Evolutionary conservation across 2,113 vertebrate species (phyloP).

Genomic region (Elachura formosa): DNA sequence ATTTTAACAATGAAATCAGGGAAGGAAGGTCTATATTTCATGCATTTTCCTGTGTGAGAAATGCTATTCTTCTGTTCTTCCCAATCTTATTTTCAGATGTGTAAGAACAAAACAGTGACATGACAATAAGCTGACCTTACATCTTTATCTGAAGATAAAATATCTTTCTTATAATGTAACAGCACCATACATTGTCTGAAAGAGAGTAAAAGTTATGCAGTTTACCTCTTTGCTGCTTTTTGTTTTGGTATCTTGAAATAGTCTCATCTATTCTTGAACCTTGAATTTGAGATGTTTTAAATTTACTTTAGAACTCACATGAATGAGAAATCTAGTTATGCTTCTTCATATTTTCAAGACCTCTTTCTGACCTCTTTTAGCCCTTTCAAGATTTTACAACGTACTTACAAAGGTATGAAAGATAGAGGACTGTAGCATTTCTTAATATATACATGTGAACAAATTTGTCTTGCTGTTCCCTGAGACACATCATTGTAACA

Average conservation of each 20-base stretch:
- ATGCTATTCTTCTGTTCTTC: neutral
- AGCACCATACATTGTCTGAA: neutral
- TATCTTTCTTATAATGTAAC: neutral
- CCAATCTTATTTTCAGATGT: neutral
- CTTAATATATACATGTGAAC: rapidly evolving
- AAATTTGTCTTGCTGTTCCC: neutral
- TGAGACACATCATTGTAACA: neutral
- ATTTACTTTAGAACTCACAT: neutral
- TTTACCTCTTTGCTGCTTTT: neutral
- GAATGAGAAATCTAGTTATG: neutral
- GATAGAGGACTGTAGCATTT: neutral
- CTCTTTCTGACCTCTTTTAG: neutral
- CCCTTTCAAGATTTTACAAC: neutral
- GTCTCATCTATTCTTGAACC: neutral
- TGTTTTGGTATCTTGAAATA: neutral
- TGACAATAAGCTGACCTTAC: neutral
- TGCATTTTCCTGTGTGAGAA: neutral
- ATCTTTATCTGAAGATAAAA: neutral
- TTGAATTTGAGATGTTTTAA: neutral
- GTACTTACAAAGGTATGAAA: neutral
- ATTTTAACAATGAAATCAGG: neutral
- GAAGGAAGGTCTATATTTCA: neutral
- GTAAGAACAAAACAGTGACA: neutral
- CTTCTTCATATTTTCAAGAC: neutral
- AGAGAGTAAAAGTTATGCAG: neutral